A percentile compares a stretch with the other conserved stretches of the same genome.
phyloP scores from a whole-genome alignment of 37 sponge, comb jelly and placozoan species.

The Cladorhizidae sp. region DNA sequence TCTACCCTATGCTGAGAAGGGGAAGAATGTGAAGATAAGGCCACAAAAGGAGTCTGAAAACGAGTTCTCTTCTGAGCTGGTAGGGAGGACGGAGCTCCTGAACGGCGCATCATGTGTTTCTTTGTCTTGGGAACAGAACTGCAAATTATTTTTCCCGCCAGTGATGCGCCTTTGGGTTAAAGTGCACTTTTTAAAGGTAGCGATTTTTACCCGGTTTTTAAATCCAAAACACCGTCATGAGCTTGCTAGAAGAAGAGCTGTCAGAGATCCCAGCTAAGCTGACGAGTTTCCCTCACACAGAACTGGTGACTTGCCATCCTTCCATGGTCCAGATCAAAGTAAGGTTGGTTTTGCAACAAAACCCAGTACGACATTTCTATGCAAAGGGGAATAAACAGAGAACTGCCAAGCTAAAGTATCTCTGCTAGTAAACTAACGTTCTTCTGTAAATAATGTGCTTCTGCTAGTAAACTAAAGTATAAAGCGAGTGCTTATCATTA shows the following conservation, averaged over 20 bases:
- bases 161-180: no score
- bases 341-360: slow-evolving; percentile 26
- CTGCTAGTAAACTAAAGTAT: no score
- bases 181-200: no score
- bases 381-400: no score
- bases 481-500: no score
- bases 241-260: slow-evolving; percentile 44
- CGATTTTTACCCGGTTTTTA: no score
- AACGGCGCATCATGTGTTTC: slow-evolving; percentile 60
- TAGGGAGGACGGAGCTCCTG: slow-evolving; percentile 72
- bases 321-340: slow-evolving; percentile 67
- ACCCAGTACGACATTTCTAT: neutral
- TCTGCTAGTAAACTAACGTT: no score
- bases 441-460: no score
- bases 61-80: slow-evolving; percentile 37
- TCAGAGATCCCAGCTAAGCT: slow-evolving; percentile 10
- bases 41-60: slow-evolving; percentile 69
- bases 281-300: slow-evolving; percentile 25
- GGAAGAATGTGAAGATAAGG: neutral
- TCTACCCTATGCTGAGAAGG: neutral
- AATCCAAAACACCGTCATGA: slow-evolving; percentile 30
- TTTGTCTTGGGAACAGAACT: no score
- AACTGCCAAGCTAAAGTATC: no score
- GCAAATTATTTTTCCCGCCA: no score
- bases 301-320: slow-evolving; percentile 51